Conservation (phyloP, 2,888 invertebrate species). For the Melipona beecheii region DNA sequence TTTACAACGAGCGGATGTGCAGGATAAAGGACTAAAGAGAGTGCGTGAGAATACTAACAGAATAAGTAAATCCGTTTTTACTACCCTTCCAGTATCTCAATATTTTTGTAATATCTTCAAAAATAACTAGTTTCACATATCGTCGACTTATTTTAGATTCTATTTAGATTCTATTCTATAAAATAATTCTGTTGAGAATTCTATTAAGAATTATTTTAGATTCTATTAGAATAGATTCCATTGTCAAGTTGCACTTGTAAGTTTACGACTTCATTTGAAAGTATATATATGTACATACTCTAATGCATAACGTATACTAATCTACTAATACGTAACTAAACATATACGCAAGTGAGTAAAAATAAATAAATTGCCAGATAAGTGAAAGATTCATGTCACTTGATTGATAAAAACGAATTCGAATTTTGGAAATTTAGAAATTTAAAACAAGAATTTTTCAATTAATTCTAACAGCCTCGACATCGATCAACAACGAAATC, state of each 20-base stretch:
- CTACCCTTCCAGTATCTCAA: not conserved
- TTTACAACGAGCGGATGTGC: not conserved
- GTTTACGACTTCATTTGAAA: not conserved
- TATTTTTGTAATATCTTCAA: not conserved
- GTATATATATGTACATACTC: too few species aligned
- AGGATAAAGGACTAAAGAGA: not conserved
- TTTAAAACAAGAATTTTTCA: not conserved
- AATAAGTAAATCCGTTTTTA: not conserved
- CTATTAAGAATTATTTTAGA: not conserved
- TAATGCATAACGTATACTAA: too few species aligned
- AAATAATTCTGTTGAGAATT: too few species aligned
- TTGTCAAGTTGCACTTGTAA: not conserved
- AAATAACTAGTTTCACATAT: not conserved
- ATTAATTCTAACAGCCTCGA: not conserved
- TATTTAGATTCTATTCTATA: not conserved
- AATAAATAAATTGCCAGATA: too few species aligned
- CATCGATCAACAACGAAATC: not conserved
- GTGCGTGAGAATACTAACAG: not conserved
- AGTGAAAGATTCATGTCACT: too few species aligned
- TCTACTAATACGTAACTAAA: too few species aligned
- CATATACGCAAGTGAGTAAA: too few species aligned
- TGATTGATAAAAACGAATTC: too few species aligned
- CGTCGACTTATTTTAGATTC: not conserved
- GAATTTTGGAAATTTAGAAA: too few species aligned
- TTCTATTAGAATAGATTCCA: not conserved